Percentiles rank a stretch among this genome's conserved stretches.
phyloP scores from a whole-genome alignment of 1,140 invertebrate species.

The Cecropterus lyciades region DNA sequence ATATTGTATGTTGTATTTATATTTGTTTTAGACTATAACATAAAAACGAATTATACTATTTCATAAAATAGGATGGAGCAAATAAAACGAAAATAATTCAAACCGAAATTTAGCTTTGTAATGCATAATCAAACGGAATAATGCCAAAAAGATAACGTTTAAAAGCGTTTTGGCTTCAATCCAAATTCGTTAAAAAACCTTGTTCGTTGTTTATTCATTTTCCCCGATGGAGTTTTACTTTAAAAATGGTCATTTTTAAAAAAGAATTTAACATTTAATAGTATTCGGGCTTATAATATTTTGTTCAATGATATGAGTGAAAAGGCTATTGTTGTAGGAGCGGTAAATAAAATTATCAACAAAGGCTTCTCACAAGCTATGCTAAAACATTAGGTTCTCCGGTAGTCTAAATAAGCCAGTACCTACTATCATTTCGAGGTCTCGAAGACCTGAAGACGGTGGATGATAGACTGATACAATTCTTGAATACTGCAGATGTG shows the following conservation, averaged over 20 bases:
- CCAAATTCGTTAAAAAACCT: slow-evolving; percentile 37
- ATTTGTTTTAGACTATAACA: too few relatives aligned
- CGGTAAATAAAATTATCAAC: too few relatives aligned
- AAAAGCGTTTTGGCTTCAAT: slow-evolving; percentile 37
- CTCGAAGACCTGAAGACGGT: too few relatives aligned
- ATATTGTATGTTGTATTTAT: too few relatives aligned
- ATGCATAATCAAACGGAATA: slow-evolving; percentile 39
- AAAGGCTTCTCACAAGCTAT: too few relatives aligned
- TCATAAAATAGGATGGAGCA: background rate
- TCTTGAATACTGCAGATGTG: too few relatives aligned
- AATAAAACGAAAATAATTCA: slow-evolving; percentile 24
- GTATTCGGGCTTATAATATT: background rate
- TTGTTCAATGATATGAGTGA: too few relatives aligned
- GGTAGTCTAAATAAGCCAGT: too few relatives aligned
- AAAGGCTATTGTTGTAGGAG: too few relatives aligned
- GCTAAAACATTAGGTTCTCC: too few relatives aligned
- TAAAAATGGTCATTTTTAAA: slow-evolving; percentile 8
- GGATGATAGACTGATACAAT: too few relatives aligned
- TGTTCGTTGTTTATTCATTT: slow-evolving; percentile 36
- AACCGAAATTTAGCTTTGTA: slow-evolving; percentile 33
- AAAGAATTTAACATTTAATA: background rate
- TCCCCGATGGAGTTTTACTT: slow-evolving; percentile 35
- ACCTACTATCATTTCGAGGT: too few relatives aligned
- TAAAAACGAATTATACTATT: background rate
- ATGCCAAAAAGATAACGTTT: slow-evolving; percentile 38